A percentile compares a stretch with the other conserved stretches of the same genome.
These are phyloP conservation scores for Lobophora halterata DNA, from an alignment of 2,888 invertebrate species.

Conservation along the genomic window DNA sequence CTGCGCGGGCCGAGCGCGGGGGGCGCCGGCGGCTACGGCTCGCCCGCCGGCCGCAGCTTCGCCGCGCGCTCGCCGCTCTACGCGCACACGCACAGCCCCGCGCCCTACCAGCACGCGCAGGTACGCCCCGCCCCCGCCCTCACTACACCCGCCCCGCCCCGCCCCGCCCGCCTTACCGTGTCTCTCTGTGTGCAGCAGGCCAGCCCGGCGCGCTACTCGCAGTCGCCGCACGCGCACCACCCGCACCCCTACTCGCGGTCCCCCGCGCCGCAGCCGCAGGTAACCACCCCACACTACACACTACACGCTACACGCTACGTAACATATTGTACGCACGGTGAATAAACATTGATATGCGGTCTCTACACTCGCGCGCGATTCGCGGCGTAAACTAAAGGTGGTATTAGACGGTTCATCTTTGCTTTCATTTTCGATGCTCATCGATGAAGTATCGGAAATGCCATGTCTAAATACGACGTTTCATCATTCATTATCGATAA, in stretches of 20 bases:
- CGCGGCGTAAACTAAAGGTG: too few relatives aligned
- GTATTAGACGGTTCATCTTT: too few relatives aligned
- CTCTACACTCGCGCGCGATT: too few relatives aligned
- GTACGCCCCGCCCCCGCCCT: constrained; percentile 18
- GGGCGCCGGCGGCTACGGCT: constrained; percentile 38
- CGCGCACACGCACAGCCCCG: constrained; percentile 55
- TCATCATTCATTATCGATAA: too few relatives aligned
- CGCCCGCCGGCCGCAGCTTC: constrained; percentile 49
- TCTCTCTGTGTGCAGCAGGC: constrained; percentile 26
- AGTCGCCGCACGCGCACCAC: constrained; percentile 46
- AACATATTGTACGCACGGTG: too few relatives aligned
- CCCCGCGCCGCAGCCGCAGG: constrained; percentile 53
- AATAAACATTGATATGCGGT: too few relatives aligned
- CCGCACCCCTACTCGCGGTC: constrained; percentile 57
- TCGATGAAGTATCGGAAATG: too few relatives aligned
- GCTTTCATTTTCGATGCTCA: too few relatives aligned
- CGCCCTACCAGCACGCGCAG: constrained; percentile 49
- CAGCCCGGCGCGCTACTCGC: constrained; percentile 49
- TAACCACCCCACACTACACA: constrained; percentile 11
- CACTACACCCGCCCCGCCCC: not conserved
- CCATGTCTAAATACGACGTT: too few relatives aligned
- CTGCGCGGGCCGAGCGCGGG: constrained; percentile 35
- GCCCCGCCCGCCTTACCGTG: not conserved
- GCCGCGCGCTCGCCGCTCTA: constrained; percentile 59
- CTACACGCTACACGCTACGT: not conserved